phyloP scores from a whole-genome alignment of 1,140 invertebrate species.

The Phenacoccus solenopsis region DNA sequence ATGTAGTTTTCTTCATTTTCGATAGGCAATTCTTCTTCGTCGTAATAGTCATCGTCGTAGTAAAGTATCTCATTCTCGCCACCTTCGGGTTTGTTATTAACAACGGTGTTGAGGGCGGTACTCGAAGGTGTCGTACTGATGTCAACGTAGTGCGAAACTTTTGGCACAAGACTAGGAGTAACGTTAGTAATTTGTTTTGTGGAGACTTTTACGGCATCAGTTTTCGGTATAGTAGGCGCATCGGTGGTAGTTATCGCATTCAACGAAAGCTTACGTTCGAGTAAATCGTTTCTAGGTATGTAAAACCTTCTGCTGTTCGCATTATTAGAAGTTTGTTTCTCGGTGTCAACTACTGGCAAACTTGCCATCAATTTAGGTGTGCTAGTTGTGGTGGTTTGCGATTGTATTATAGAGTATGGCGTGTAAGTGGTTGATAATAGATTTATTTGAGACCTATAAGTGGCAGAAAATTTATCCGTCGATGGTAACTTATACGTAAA shows the following conservation, averaged over 20 bases:
- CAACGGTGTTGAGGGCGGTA: not conserved
- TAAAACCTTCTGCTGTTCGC: not conserved
- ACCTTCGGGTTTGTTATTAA: not conserved
- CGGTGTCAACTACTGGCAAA: not conserved
- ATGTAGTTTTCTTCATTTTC: not conserved
- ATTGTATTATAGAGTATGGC: not conserved
- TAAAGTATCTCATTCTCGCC: not conserved
- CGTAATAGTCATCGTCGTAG: conserved; percentile 4
- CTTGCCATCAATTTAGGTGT: not conserved
- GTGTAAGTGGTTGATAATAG: not conserved
- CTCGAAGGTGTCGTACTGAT: not conserved
- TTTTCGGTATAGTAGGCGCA: not conserved
- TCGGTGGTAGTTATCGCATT: not conserved
- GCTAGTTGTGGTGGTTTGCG: not conserved
- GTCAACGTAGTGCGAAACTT: not conserved
- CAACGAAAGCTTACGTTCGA: not conserved
- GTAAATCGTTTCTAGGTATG: not conserved
- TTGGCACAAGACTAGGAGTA: too few species aligned
- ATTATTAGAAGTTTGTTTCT: not conserved
- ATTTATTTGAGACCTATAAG: not conserved
- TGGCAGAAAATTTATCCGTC: not conserved
- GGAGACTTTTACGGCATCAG: not conserved
- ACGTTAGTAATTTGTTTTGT: not conserved
- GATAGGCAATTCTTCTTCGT: not conserved
- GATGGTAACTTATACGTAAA: not conserved